Evolutionary conservation across 1,140 invertebrate species (phyloP).

Genomic region (Apolygus lucorum): DNA sequence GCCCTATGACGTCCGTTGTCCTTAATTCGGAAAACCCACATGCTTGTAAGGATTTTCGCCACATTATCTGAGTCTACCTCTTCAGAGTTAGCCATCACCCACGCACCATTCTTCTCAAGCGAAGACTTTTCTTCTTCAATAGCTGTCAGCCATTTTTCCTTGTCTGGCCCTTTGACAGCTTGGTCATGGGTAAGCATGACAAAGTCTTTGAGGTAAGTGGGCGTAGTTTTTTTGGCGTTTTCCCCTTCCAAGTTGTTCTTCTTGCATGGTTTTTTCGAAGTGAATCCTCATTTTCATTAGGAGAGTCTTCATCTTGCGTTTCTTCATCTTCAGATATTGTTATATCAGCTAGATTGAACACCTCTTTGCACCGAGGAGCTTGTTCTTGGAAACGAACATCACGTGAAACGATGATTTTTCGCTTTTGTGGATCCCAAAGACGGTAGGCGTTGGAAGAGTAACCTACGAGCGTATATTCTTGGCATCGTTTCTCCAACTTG

Average conservation of each 20-base stretch:
- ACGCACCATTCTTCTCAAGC: conserved; percentile 33
- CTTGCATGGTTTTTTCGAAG: too few species aligned
- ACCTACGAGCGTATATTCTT: conserved; percentile 3
- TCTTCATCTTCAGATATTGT: conserved; percentile 12
- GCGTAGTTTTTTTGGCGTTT: background rate
- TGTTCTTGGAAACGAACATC: conserved; percentile 31
- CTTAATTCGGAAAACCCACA: conserved; percentile 30
- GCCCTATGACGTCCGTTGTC: conserved; percentile 35
- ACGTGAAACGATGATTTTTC: conserved; percentile 25
- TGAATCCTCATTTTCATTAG: background rate
- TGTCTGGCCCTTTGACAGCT: conserved; percentile 30
- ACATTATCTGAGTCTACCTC: background rate
- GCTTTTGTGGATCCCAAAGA: background rate
- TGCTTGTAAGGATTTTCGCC: conserved; percentile 25
- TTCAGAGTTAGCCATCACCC: conserved; percentile 17
- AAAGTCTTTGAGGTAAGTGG: conserved; percentile 17
- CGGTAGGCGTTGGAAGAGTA: background rate
- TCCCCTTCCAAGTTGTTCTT: conserved; percentile 8
- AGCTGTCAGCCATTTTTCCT: conserved; percentile 31
- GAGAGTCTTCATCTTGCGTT: background rate
- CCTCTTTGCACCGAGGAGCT: conserved; percentile 17
- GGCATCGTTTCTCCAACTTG: conserved; percentile 18
- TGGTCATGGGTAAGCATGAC: conserved; percentile 34
- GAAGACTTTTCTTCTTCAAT: conserved; percentile 33
- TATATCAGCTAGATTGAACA: conserved; percentile 14